Percentiles rank a stretch among this genome's conserved stretches.
Evolutionary conservation across 64 coral and sea anemone genomes (phyloP).

Genomic region (Acropora tenuis): DNA sequence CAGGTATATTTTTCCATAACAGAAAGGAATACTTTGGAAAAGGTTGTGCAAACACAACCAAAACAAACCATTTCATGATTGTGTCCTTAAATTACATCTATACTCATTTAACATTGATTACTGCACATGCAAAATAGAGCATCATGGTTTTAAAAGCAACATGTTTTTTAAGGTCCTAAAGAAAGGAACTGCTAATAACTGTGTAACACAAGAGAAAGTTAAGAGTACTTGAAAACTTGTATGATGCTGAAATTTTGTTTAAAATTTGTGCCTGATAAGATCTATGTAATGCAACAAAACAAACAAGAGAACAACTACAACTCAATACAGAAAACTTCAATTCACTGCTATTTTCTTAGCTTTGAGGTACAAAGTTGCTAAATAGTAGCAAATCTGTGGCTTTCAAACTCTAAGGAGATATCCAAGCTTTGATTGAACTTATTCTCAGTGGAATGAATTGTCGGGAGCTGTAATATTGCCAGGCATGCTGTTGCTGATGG

Average conservation of each 20-base stretch:
- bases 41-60: not conserved
- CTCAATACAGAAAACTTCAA: too few species aligned
- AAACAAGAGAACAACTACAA: too few species aligned
- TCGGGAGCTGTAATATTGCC: slow-evolving; percentile 41
- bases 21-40: not conserved
- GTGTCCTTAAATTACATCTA: not conserved
- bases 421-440: slow-evolving; percentile 47
- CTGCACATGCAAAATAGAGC: not conserved
- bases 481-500: slow-evolving; percentile 46
- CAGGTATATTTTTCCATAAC: not conserved
- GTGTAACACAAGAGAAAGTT: not conserved
- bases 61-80: not conserved
- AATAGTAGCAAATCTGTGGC: slow-evolving; percentile 40
- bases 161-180: not conserved
- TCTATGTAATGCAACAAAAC: too few species aligned
- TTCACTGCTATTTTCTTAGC: too few species aligned
- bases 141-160: not conserved
- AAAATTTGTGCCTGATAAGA: too few species aligned
- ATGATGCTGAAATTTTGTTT: not conserved
- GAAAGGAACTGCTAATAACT: not conserved
- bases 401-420: slow-evolving; percentile 48
- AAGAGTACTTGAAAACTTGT: not conserved
- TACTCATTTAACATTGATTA: not conserved
- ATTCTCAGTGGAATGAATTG: slow-evolving; percentile 57
- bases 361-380: not conserved